These are phyloP conservation scores for Melanaphis sacchari DNA, from an alignment of 1,140 invertebrate species.

Conservation along the genomic window DNA sequence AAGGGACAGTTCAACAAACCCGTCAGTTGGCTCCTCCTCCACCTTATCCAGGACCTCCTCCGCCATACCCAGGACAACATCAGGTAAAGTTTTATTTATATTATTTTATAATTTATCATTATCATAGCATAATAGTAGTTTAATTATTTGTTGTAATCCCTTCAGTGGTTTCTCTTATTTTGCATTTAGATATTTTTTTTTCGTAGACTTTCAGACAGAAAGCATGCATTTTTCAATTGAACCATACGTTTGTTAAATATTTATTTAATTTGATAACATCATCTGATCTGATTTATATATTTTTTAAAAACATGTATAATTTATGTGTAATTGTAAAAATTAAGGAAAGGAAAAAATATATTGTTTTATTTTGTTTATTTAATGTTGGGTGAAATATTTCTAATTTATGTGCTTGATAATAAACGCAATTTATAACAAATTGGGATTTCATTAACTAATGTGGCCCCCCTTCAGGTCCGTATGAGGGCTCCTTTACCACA, in stretches of 20 bases:
- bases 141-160: background rate
- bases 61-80: constrained; percentile 70
- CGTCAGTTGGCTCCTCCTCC: constrained; percentile 65
- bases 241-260: constrained; percentile 5
- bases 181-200: constrained; percentile 45
- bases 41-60: constrained; percentile 70
- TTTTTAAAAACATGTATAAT: background rate
- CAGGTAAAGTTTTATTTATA: constrained; percentile 35
- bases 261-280: background rate
- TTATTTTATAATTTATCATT: constrained; percentile 1
- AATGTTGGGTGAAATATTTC: constrained; percentile 10
- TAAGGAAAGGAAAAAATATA: background rate
- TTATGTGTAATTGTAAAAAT: background rate
- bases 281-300: background rate
- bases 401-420: constrained; percentile 17
- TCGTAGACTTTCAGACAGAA: constrained; percentile 22
- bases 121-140: constrained; percentile 23
- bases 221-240: constrained; percentile 31
- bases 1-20: constrained; percentile 32
- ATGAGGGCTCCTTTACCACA: constrained; percentile 48
- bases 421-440: constrained; percentile 21
- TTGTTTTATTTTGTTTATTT: background rate
- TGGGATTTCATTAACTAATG: constrained; percentile 54
- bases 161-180: constrained; percentile 42
- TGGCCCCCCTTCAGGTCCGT: constrained; percentile 57